Percentiles rank a stretch among this genome's conserved stretches.
Conservation (phyloP, 2,888 invertebrate species). For the Limnephilus auricula region DNA sequence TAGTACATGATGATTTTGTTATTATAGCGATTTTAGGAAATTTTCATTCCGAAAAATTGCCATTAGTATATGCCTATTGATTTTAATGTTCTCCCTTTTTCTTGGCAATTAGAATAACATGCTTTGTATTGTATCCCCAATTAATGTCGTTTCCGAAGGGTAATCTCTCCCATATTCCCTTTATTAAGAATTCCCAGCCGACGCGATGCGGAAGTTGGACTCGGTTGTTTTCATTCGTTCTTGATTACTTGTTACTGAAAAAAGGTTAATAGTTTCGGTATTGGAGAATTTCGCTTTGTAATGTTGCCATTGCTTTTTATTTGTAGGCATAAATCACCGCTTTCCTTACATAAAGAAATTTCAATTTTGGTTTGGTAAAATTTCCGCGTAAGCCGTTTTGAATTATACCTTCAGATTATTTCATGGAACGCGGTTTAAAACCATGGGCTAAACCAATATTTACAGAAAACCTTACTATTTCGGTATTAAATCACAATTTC, state of each 20-base stretch:
- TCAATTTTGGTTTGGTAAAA: slow-evolving; percentile 21
- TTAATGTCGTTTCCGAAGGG: neutral
- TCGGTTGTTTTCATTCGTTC: slow-evolving; percentile 17
- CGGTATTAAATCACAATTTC: neutral
- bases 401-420: neutral
- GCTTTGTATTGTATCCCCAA: neutral
- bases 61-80: neutral
- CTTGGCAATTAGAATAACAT: neutral
- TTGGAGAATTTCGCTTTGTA: slow-evolving; percentile 25
- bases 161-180: neutral
- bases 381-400: neutral
- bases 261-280: slow-evolving; percentile 23
- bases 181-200: slow-evolving; percentile 5
- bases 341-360: slow-evolving; percentile 26
- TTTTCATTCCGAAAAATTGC: neutral
- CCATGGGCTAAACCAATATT: neutral
- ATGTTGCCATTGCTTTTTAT: slow-evolving; percentile 38
- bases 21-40: too few species aligned
- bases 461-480: neutral
- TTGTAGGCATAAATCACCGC: neutral
- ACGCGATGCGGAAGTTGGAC: neutral
- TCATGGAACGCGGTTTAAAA: neutral
- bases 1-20: too few species aligned
- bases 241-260: slow-evolving; percentile 31
- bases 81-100: neutral